Percentiles rank a stretch among this genome's conserved stretches.
Conservation (phyloP, 2,888 invertebrate genomes). For the Tridacna crocea region DNA sequence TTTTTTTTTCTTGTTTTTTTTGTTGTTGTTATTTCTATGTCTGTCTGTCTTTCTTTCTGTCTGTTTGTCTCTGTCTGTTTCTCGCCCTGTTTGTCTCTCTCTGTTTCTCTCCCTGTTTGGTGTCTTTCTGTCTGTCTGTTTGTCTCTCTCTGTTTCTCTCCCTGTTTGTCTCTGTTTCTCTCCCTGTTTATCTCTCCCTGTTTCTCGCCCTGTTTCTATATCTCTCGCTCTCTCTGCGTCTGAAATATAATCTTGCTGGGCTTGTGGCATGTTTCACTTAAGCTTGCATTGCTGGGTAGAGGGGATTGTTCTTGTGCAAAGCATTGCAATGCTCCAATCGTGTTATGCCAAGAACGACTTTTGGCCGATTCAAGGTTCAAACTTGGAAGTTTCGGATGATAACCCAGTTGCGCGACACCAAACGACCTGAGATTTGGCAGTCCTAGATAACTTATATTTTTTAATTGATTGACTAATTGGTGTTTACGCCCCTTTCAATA, state of each 20-base stretch:
- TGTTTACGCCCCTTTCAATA: too few relatives aligned
- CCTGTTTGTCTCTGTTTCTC: constrained; percentile 11
- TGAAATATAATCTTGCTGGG: background rate
- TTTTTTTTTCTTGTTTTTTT: background rate
- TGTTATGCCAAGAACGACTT: too few relatives aligned
- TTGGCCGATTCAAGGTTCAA: too few relatives aligned
- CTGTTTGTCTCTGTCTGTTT: background rate
- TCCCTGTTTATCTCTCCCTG: constrained; percentile 1
- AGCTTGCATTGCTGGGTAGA: too few relatives aligned
- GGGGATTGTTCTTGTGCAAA: too few relatives aligned
- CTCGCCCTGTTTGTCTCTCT: background rate
- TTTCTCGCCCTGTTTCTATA: background rate
- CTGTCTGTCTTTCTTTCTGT: background rate
- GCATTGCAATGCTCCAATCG: too few relatives aligned
- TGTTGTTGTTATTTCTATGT: background rate
- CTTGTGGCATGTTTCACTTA: too few relatives aligned
- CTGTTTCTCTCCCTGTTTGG: background rate
- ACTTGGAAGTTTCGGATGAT: too few relatives aligned
- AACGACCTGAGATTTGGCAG: too few relatives aligned
- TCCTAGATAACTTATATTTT: too few relatives aligned
- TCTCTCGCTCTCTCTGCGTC: background rate
- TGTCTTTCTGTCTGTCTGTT: background rate
- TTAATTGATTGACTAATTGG: too few relatives aligned
- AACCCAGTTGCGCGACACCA: too few relatives aligned
- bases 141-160: background rate